Evolutionary conservation across 37 sponge, comb jelly and placozoan species (phyloP).

Genomic region (Lycopodina hypogea): DNA sequence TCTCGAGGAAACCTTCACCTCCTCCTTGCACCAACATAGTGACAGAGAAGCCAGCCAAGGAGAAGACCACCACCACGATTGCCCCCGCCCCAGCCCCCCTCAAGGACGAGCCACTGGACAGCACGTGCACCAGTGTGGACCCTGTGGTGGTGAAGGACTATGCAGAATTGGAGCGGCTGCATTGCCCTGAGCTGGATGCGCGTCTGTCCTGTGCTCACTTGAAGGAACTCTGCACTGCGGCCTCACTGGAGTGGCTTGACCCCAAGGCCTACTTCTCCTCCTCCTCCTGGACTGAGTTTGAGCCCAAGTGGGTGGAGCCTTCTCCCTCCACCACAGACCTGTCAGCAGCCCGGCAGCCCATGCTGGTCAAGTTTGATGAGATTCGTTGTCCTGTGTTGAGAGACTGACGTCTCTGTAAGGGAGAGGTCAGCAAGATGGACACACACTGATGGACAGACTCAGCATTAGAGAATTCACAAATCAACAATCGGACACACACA

Average conservation of each 20-base stretch:
- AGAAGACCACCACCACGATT: too few species aligned
- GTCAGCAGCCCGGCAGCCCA: background rate
- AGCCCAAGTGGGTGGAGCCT: background rate
- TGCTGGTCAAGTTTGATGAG: conserved; percentile 23
- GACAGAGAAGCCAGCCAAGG: too few species aligned
- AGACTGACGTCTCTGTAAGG: background rate
- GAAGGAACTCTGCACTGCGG: background rate
- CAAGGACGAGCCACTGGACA: too few species aligned
- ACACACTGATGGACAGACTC: too few species aligned
- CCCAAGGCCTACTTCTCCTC: conserved; percentile 1
- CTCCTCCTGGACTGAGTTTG: conserved; percentile 1
- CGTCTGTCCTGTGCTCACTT: background rate
- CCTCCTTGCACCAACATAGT: too few species aligned
- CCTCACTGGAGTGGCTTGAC: background rate
- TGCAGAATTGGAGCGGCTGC: conserved; percentile 1
- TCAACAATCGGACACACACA: too few species aligned
- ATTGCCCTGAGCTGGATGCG: conserved; percentile 9
- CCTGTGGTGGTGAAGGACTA: too few species aligned
- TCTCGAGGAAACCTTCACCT: too few species aligned
- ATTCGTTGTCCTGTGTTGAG: conserved; percentile 25
- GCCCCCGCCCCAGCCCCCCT: too few species aligned
- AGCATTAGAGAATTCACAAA: too few species aligned
- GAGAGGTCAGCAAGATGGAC: too few species aligned
- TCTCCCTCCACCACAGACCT: conserved; percentile 10
- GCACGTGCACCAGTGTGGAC: too few species aligned